Base-by-base conservation (phyloP, 2,888 invertebrate genomes). In the Papilio elwesi region DNA sequence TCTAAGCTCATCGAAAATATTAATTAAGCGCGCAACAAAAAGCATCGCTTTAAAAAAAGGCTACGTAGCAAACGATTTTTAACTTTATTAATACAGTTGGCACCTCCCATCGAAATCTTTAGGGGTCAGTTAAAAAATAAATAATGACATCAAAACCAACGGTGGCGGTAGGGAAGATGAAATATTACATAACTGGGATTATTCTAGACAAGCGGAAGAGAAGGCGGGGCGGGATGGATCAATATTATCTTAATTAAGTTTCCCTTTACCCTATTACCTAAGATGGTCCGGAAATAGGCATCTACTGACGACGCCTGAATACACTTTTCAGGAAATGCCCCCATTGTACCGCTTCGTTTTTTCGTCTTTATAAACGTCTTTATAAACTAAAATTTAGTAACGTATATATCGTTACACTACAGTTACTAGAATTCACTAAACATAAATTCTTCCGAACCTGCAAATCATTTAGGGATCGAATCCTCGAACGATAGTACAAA, bases 131-230 rank as follows among this genome's bases (percentile, higher is more conserved):
- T 77, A 80, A 83, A 84, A 83, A 81, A 81, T 85, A 86, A 89
- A 89, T 90, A 89, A 90, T 85, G 84, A 84, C 80, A 82, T 88
- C 81, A 85, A 76, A 84, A 68, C 71, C 75, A 82, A 83, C 89
- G 83, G 87, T 86, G 83, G 81, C 90, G 76, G 91, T 90, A 91
- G 90, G 82, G 78, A 77, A 78, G 75, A 82, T 75, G 74, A 81
- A 80, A 78, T 78, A 78, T 76, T 75, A 78, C 73, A 75, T 79
- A 76, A 77, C 76, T 77, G 76, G 72, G 68, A 78, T 78, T 76
- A 77, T 76, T 78, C 55, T 66, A 66, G 52, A 7, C 15, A 38
- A 57, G 38, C 69, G 66, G 76, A 76, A 73, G 76, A 63, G 71
- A 65, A 73, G 80, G 80, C 78, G 79, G 76, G 75, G 71, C 71